A percentile compares a stretch with the other conserved stretches of the same genome.
Conservation (phyloP, 2,888 invertebrate genomes). For the Rhagophthalmus giganteus region DNA sequence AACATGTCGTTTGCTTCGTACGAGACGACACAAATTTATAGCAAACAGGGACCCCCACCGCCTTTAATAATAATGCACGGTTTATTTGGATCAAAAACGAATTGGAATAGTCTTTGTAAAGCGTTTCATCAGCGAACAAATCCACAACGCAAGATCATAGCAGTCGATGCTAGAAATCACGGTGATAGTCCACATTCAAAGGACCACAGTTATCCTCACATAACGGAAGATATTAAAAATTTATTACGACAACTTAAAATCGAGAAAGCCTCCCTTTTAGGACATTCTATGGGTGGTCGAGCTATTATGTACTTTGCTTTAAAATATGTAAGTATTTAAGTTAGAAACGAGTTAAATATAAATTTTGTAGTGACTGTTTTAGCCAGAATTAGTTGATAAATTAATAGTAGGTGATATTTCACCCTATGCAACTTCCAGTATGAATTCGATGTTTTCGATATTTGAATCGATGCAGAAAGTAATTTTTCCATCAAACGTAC, state of each 20-base stretch:
- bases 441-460: conserved; percentile 64
- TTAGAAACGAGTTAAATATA: no score
- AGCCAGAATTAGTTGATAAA: conserved; percentile 64
- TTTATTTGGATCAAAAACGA: conserved; percentile 81
- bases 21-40: not conserved
- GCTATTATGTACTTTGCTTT: conserved; percentile 84
- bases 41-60: conserved; percentile 53
- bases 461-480: conserved; percentile 70
- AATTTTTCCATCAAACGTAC: conserved; percentile 61
- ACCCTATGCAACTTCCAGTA: conserved; percentile 64
- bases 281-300: conserved; percentile 96
- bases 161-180: conserved; percentile 91
- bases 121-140: conserved; percentile 66
- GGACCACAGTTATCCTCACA: conserved; percentile 71
- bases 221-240: conserved; percentile 73
- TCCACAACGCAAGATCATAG: conserved; percentile 70
- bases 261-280: conserved; percentile 70
- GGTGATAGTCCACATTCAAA: conserved; percentile 85
- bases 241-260: conserved; percentile 68
- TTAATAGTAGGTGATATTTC: conserved; percentile 75
- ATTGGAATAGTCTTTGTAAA: conserved; percentile 83
- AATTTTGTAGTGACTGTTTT: no score
- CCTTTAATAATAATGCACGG: conserved; percentile 86
- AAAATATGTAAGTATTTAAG: conserved; percentile 59
- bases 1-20: conserved; percentile 8